Evolutionary conservation across 2,888 invertebrate genomes (phyloP), one percentile per base, ranked within the genome.

Genomic region (Leptopterna dolabrata): DNA sequence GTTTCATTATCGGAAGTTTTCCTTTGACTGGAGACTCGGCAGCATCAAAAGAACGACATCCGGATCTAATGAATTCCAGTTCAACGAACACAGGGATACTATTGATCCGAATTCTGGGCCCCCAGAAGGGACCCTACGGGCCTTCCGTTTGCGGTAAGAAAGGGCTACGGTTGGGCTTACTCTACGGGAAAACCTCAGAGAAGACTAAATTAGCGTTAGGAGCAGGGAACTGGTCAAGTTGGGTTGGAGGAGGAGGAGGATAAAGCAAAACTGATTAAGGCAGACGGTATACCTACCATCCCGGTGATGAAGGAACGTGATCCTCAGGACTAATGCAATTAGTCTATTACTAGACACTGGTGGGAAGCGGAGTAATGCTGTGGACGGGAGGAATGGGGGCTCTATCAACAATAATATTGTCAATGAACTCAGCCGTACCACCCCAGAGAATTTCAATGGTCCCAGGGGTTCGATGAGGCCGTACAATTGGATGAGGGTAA

Each of bases 291-390:
- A 13, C 0, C 24, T 63, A 24, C 24, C 11, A 24, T 24, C 19
- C 63, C 3, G 24, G 24, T 7, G 63, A 24, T 63, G 63, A 63
- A 63, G 63, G 63, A 63, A 63, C 63, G 63, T 19, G 73, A 73
- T 73, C 73, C 73, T 14, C 36, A 19, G 36, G 73, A 73, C 73
- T 73, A 73, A 73, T 73, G 73, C 73, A 73, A 73, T 73, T 73
- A 36, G 73, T 36, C n/a, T 36, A 73, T 73, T 41, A 73, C 1
- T 63, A 27, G 55, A 9, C 6, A n/a, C 19, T 16, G 9, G n/a
- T n/a, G 19, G 55, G 63, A 24, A 63, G 63, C 24, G 27, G 55
- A 27, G 19, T 63, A 63, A 63, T 63, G 19, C 24, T 24, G 63
- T 19, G 27, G 24, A 45, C 11, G 24, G 24, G 19, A 24, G 63